Conservation (phyloP, 1,140 invertebrate genomes). For the Ylistrum balloti region DNA sequence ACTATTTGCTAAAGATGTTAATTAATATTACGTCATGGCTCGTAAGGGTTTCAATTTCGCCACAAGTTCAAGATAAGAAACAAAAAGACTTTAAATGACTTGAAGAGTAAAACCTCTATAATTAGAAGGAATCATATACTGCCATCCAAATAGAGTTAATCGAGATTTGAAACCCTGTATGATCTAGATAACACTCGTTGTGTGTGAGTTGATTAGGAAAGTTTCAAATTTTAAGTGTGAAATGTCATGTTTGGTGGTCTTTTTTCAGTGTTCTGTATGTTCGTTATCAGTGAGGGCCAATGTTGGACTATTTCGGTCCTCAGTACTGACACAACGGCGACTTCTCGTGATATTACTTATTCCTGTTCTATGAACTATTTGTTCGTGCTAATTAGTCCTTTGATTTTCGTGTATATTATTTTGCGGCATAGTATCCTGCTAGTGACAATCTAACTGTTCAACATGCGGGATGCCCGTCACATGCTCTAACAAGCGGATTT, state of each 20-base stretch:
- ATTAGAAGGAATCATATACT: background rate
- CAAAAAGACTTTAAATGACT: background rate
- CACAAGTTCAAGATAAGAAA: background rate
- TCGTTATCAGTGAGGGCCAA: too few species aligned
- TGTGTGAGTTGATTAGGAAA: background rate
- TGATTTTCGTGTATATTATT: too few species aligned
- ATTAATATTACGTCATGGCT: background rate
- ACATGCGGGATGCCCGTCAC: too few species aligned
- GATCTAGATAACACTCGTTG: background rate
- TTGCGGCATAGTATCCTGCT: too few species aligned
- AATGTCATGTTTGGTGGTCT: background rate
- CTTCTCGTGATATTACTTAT: too few species aligned
- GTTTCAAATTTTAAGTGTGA: background rate
- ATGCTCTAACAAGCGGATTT: too few species aligned
- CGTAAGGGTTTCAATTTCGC: background rate
- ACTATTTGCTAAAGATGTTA: background rate
- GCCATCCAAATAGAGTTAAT: background rate
- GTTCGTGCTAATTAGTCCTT: too few species aligned
- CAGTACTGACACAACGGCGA: too few species aligned
- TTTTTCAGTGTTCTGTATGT: background rate
- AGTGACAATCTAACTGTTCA: too few species aligned
- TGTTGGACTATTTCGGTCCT: background rate
- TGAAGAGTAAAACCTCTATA: background rate
- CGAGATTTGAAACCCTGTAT: background rate
- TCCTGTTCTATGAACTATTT: too few species aligned